These are phyloP conservation scores for Colostygia pectinataria DNA, from an alignment of 2,888 invertebrate genomes.

Conservation along the genomic window DNA sequence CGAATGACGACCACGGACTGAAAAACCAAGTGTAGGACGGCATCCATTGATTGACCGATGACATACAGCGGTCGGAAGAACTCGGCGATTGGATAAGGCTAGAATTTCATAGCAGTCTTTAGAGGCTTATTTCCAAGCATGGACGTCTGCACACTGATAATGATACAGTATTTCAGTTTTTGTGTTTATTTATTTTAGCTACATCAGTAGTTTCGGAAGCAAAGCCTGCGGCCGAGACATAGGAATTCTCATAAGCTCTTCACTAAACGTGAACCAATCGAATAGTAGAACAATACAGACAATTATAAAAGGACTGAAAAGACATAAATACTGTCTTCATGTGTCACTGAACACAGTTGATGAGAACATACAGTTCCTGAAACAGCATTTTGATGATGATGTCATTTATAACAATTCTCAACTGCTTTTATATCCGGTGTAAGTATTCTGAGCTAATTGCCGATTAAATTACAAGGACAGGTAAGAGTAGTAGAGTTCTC, in stretches of 20 bases:
- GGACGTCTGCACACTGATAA: too few relatives aligned
- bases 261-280: slow-evolving; percentile 39
- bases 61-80: too few relatives aligned
- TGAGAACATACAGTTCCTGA: slow-evolving; percentile 82
- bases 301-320: slow-evolving; percentile 60
- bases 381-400: slow-evolving; percentile 70
- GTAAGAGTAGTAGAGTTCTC: too few relatives aligned
- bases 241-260: slow-evolving; percentile 56
- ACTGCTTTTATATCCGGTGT: slow-evolving; percentile 87
- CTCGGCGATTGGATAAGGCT: too few relatives aligned
- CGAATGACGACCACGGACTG: too few relatives aligned
- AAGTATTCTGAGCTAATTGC: slow-evolving; percentile 46
- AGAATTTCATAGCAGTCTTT: too few relatives aligned
- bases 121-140: too few relatives aligned
- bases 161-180: too few relatives aligned
- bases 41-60: too few relatives aligned
- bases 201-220: slow-evolving; percentile 81
- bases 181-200: slow-evolving; percentile 57
- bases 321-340: slow-evolving; percentile 86
- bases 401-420: slow-evolving; percentile 85
- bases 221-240: slow-evolving; percentile 72
- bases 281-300: slow-evolving; percentile 25
- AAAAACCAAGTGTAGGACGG: too few relatives aligned
- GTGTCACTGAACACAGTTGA: slow-evolving; percentile 83
- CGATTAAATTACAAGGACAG: too few relatives aligned